Evolutionary conservation across 2,888 invertebrate species (phyloP).

Genomic region (Lasioglossum villosulum): DNA sequence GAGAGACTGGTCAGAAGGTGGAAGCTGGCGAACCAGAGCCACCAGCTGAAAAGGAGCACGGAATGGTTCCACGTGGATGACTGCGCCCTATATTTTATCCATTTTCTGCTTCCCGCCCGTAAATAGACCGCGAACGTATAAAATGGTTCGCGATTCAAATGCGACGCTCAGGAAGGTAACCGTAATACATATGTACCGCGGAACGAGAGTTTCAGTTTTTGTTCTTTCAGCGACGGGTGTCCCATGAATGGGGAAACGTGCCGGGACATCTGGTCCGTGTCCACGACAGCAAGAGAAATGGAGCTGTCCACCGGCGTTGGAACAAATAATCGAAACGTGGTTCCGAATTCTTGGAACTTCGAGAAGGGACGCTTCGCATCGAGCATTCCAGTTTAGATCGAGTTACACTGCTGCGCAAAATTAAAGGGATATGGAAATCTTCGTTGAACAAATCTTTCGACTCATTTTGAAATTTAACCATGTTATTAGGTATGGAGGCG

Average conservation of each 20-base stretch:
- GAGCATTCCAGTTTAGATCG: neutral
- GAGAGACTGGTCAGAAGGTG: constrained; percentile 25
- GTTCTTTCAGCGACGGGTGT: constrained; percentile 18
- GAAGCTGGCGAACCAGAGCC: constrained; percentile 17
- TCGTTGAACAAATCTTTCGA: no score
- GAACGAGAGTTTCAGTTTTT: constrained; percentile 15
- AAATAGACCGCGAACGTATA: constrained; percentile 38
- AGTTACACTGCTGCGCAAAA: neutral
- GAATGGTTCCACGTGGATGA: constrained; percentile 47
- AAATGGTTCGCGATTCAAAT: constrained; percentile 32
- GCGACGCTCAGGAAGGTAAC: constrained; percentile 32
- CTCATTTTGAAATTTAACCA: no score
- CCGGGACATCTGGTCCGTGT: constrained; percentile 7
- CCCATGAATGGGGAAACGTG: neutral
- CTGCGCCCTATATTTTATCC: constrained; percentile 60
- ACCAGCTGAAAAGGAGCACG: constrained; percentile 14
- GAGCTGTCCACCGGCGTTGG: neutral
- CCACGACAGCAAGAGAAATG: neutral
- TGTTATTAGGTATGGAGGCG: no score
- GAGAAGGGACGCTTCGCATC: neutral
- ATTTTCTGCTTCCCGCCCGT: constrained; percentile 38
- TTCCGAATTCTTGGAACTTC: neutral
- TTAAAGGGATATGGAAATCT: neutral
- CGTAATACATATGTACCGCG: neutral
- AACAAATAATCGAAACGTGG: constrained; percentile 4